phyloP scores from a whole-genome alignment of 2,888 invertebrate species.

The Drosophila monieri region DNA sequence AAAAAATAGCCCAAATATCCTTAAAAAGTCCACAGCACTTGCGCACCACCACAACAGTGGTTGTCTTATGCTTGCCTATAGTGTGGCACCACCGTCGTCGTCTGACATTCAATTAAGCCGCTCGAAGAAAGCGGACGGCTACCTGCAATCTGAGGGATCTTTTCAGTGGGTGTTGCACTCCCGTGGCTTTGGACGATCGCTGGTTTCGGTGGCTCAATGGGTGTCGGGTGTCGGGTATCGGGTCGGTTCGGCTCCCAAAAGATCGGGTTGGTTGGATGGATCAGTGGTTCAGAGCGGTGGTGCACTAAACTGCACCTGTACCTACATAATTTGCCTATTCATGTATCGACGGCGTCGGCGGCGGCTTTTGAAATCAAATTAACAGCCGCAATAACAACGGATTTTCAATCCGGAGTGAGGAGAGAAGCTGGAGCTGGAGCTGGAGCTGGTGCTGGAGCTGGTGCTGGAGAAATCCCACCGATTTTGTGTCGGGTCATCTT shows the following conservation, averaged over 20 bases:
- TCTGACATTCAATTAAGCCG: slow-evolving; percentile 72
- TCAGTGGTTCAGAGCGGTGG: slow-evolving; percentile 24
- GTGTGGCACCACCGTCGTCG: slow-evolving; percentile 16
- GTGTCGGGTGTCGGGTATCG: background rate
- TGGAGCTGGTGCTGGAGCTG: too few relatives aligned
- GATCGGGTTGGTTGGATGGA: slow-evolving; percentile 10
- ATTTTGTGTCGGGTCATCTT: slow-evolving; percentile 72
- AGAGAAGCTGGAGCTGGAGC: too few relatives aligned
- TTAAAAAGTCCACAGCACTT: slow-evolving; percentile 6
- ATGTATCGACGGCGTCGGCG: slow-evolving; percentile 53
- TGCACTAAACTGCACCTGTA: slow-evolving; percentile 56
- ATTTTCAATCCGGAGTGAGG: slow-evolving; percentile 6
- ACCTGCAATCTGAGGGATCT: slow-evolving; percentile 50
- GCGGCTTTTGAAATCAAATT: slow-evolving; percentile 75
- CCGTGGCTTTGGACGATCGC: slow-evolving; percentile 38
- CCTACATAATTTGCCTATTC: slow-evolving; percentile 71
- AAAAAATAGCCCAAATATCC: too few relatives aligned
- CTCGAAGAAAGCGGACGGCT: slow-evolving; percentile 62
- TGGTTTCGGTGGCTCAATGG: slow-evolving; percentile 21
- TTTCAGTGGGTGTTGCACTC: slow-evolving; percentile 55
- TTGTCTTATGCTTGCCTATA: background rate
- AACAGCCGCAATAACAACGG: slow-evolving; percentile 51
- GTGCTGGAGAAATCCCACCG: slow-evolving; percentile 60
- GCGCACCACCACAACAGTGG: background rate
- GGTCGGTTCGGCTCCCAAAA: background rate